Conservation (phyloP, 2,888 invertebrate species). For the Pseudolycoriella hygida region DNA sequence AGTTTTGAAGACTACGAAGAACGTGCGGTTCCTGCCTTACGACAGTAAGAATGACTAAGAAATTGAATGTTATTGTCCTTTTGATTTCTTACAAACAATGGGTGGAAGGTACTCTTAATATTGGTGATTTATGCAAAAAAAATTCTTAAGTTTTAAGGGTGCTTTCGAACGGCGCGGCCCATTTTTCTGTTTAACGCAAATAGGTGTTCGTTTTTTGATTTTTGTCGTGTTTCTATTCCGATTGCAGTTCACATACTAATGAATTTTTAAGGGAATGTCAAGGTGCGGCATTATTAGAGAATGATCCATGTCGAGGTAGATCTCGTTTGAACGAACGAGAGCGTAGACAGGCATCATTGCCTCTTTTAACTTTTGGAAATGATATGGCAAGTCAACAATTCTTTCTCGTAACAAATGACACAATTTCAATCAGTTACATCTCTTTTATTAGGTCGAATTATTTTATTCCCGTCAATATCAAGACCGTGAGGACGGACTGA, state of each 20-base stretch:
- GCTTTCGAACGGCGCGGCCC: not conserved
- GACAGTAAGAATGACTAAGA: conserved; percentile 45
- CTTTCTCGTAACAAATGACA: too few relatives aligned
- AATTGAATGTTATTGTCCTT: not conserved
- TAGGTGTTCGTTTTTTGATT: conserved; percentile 3
- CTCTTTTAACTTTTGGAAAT: conserved; percentile 81
- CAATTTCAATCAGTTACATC: not conserved
- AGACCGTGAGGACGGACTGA: conserved; percentile 76
- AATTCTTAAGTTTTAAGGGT: not conserved
- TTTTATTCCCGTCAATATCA: conserved; percentile 81
- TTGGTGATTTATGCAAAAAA: not conserved
- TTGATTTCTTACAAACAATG: not conserved
- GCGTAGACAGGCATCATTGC: conserved; percentile 72
- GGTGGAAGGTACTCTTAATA: too few relatives aligned
- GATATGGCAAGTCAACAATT: conserved; percentile 63
- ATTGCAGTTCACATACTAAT: conserved; percentile 59
- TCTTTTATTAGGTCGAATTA: conserved; percentile 58
- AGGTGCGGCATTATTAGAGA: conserved; percentile 30
- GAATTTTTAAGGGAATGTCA: conserved; percentile 62
- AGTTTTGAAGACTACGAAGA: conserved; percentile 82
- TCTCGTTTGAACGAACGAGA: conserved; percentile 56
- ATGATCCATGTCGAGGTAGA: conserved; percentile 28
- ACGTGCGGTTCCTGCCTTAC: conserved; percentile 60
- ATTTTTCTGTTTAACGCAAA: conserved; percentile 5
- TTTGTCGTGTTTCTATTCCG: conserved; percentile 2